phyloP scores from a whole-genome alignment of 2,797 vertebrate genomes.

The Oreonectes daqikongensis region DNA sequence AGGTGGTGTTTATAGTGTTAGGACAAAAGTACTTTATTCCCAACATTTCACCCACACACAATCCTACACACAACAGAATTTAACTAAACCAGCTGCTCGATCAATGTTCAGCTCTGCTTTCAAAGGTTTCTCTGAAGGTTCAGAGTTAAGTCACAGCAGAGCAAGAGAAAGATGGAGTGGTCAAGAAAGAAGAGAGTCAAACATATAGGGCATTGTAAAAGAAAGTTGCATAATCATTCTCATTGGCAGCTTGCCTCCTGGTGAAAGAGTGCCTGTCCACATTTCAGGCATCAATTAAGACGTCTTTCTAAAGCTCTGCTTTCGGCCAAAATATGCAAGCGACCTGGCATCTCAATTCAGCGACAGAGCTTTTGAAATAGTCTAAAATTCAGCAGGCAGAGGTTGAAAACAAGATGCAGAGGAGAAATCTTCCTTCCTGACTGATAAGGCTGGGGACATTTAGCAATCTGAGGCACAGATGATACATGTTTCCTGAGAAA shows the following conservation, averaged over 20 bases:
- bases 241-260: constrained; percentile 63
- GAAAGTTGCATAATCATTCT: constrained; percentile 71
- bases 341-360: constrained; percentile 74
- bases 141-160: constrained; percentile 53
- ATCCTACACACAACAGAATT: not conserved
- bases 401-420: constrained; percentile 33
- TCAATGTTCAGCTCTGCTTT: constrained; percentile 27
- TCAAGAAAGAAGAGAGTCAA: constrained; percentile 55
- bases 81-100: not conserved
- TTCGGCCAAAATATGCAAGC: constrained; percentile 64
- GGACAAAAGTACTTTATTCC: not conserved
- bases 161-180: constrained; percentile 60
- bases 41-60: not conserved
- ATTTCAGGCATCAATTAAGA: constrained; percentile 74
- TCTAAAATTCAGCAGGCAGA: not conserved
- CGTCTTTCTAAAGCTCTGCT: constrained; percentile 66
- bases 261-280: constrained; percentile 66
- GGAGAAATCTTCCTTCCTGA: constrained; percentile 49
- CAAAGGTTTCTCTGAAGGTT: constrained; percentile 41
- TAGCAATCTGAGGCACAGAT: constrained; percentile 57
- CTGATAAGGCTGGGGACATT: constrained; percentile 62
- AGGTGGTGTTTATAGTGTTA: not conserved
- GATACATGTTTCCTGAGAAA: constrained; percentile 52
- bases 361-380: constrained; percentile 58
- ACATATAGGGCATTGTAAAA: constrained; percentile 65